Evolutionary conservation across 2,888 invertebrate species (phyloP).

Genomic region (Drosophila atripex): DNA sequence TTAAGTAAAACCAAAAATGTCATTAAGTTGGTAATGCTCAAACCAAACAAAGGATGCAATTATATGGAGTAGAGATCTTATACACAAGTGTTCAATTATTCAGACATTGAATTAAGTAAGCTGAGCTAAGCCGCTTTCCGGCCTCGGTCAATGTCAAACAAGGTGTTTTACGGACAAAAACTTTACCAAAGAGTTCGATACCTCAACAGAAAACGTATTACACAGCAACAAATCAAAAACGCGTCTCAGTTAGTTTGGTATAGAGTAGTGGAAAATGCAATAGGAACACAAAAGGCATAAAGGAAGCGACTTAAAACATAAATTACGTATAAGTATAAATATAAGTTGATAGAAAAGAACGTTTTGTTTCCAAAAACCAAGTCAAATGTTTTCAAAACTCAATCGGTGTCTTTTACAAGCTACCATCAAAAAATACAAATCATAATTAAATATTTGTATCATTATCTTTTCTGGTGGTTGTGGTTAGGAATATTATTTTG

Average conservation of each 20-base stretch:
- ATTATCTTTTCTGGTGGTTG: slow-evolving; percentile 51
- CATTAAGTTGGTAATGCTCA: slow-evolving; percentile 13
- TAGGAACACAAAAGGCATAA: slow-evolving; percentile 18
- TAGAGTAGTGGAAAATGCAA: slow-evolving; percentile 32
- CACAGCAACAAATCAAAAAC: slow-evolving; percentile 32
- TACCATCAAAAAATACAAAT: slow-evolving; percentile 63
- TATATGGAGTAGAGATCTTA: slow-evolving; percentile 39
- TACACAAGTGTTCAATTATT: slow-evolving; percentile 42
- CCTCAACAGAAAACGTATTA: slow-evolving; percentile 29
- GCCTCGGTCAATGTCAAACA: slow-evolving; percentile 8
- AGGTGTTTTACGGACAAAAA: slow-evolving; percentile 24
- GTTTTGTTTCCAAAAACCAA: slow-evolving; percentile 63
- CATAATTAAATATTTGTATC: slow-evolving; percentile 54
- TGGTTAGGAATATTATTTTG: slow-evolving; percentile 68
- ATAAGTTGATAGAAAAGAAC: slow-evolving; percentile 32
- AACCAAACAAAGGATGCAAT: slow-evolving; percentile 48
- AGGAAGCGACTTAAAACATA: slow-evolving; percentile 40
- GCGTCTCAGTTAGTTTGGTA: slow-evolving; percentile 30
- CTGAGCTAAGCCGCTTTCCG: slow-evolving; percentile 28
- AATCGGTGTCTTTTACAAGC: slow-evolving; percentile 69
- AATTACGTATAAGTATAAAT: slow-evolving; percentile 11
- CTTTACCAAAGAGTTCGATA: slow-evolving; percentile 27
- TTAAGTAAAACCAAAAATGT: slow-evolving; percentile 1
- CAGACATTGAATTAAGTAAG: slow-evolving; percentile 40
- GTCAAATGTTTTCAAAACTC: slow-evolving; percentile 60